Conservation (phyloP, 2,113 vertebrate genomes). For the Campylomormyrus tamandua region DNA sequence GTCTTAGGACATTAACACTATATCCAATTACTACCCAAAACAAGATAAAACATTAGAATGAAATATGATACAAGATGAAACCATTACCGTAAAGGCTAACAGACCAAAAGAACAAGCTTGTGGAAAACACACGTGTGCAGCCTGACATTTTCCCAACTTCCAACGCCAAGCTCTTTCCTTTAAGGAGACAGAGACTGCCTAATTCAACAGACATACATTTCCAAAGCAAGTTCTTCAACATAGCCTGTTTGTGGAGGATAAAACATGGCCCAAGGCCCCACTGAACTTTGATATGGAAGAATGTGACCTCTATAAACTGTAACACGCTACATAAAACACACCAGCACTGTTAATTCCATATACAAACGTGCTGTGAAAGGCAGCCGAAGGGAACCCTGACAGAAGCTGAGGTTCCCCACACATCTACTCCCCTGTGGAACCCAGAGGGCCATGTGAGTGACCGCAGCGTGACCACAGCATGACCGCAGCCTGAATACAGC, state of each 20-base stretch:
- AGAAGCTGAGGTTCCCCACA: not conserved
- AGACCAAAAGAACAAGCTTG: not conserved
- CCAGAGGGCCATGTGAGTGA: not conserved
- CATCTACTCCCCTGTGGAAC: not conserved
- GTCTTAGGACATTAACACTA: not conserved
- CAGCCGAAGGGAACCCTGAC: not conserved
- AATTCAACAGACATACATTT: not conserved
- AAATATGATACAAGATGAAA: not conserved
- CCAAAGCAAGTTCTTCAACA: not conserved
- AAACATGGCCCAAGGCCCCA: not conserved
- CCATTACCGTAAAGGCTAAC: not conserved
- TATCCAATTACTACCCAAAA: not conserved
- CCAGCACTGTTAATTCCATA: not conserved
- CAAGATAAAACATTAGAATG: not conserved
- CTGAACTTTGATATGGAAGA: constrained; percentile 18
- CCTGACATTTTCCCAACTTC: not conserved
- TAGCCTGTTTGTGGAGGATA: not conserved
- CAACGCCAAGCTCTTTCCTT: not conserved
- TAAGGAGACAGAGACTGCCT: not conserved
- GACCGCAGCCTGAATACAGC: not conserved
- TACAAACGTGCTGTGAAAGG: not conserved
- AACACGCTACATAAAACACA: not conserved
- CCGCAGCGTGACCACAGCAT: not conserved
- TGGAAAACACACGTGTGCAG: not conserved
- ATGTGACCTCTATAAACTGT: constrained; percentile 24